Base-by-base conservation (phyloP, 2,797 vertebrate species). In the Megaceryle alcyon region DNA sequence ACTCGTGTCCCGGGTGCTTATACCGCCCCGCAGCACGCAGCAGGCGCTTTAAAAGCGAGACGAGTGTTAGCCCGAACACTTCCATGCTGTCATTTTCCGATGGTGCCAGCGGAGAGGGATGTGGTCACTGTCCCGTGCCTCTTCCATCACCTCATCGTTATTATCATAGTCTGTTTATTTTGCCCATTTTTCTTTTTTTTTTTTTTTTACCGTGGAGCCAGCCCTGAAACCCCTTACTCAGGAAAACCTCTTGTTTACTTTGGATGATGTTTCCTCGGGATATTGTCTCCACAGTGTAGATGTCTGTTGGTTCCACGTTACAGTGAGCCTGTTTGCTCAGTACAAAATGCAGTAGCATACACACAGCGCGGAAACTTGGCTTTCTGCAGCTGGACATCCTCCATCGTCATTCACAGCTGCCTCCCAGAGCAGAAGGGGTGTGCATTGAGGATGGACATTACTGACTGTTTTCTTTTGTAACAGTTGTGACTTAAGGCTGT, bases 41-140 rank as follows among this genome's bases (percentile, higher is more conserved):
- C 44, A 2, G n/a, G 37, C 31, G 0, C 57, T 51, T 4, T 3
- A 7, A 35, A 31, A 63, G 39, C 5, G 8, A 26, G 19, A 2
- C 21, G 53, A 26, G 26, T 0, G 31, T 16, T 18, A 5, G 2
- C 25, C 25, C 44, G 5, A 1, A 8, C n/a, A 0, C 44, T 10
- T 21, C 1, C 28, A 2, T 12, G 9, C 15, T 18, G 79, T 25
- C 63, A 0, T 26, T 76, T 65, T 17, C 43, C 29, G 16, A 3
- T 1, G 23, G 70, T 14, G 51, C 66, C 63, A 2, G 8, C 16
- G 28, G 28, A 53, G 43, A 14, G 28, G 5, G 17, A 18, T 29
- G 41, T 6, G 12, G 59, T 13, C 59, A 2, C 70, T 26, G 6
- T 15, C 61, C 69, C 16, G 2, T 69, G 19, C 43, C 54, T 29